A percentile compares a stretch with the other conserved stretches of the same genome.
Evolutionary conservation across 2,888 invertebrate species (phyloP).

Genomic region (Dilophus febrilis): DNA sequence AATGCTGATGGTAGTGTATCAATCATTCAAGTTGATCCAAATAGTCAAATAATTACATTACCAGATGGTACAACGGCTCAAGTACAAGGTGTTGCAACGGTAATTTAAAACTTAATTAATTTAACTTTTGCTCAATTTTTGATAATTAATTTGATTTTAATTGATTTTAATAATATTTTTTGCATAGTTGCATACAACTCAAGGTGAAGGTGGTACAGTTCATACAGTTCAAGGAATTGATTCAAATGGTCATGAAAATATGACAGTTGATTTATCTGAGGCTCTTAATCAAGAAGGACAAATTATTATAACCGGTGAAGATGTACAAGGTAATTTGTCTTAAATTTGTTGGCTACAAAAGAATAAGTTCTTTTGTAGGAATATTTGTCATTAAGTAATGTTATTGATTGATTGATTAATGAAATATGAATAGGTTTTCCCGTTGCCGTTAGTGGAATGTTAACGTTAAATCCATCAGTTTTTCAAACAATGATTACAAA

Average conservation of each 20-base stretch:
- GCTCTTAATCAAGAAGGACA: conserved; percentile 87
- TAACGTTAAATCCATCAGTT: conserved; percentile 87
- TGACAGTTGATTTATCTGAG: conserved; percentile 82
- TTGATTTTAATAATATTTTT: background rate
- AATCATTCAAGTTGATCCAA: conserved; percentile 87
- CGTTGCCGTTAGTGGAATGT: conserved; percentile 80
- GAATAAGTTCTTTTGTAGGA: no score
- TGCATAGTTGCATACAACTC: conserved; percentile 35
- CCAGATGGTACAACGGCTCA: conserved; percentile 93
- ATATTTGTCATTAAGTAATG: no score
- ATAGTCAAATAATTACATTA: conserved; percentile 83
- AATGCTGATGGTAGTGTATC: conserved; percentile 94
- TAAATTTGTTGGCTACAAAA: conserved; percentile 3
- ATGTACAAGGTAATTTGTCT: conserved; percentile 58
- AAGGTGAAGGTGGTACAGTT: conserved; percentile 42
- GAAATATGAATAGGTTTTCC: conserved; percentile 43
- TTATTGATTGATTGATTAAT: no score
- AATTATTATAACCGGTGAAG: conserved; percentile 86
- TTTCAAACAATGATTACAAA: conserved; percentile 92
- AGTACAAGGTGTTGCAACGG: conserved; percentile 49
- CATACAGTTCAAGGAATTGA: conserved; percentile 52
- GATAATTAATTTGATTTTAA: conserved; percentile 1
- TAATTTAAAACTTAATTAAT: conserved; percentile 14
- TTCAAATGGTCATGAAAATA: conserved; percentile 58
- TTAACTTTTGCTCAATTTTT: no score